These are phyloP conservation scores for Thymelicus lineola DNA, from an alignment of 2,888 invertebrate genomes.

Conservation along the genomic window DNA sequence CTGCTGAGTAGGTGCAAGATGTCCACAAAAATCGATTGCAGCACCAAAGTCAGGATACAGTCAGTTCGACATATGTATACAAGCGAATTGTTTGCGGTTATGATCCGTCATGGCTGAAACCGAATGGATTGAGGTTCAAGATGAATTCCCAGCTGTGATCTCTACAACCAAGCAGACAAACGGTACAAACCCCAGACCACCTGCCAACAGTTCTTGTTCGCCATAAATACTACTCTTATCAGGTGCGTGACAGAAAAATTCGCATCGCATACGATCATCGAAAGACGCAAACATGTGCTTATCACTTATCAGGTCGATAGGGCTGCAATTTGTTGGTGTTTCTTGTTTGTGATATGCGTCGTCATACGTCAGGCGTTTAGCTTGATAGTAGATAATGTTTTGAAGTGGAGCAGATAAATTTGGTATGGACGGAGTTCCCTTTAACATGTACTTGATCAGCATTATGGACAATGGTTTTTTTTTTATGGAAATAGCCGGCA, in stretches of 20 bases:
- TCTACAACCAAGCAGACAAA: not conserved
- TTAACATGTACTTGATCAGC: too few species aligned
- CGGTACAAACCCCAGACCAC: not conserved
- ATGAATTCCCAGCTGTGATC: not conserved
- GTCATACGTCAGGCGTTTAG: not conserved
- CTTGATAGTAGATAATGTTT: not conserved
- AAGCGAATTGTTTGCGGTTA: not conserved
- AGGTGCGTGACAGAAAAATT: not conserved
- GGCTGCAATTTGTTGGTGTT: not conserved
- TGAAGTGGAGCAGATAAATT: not conserved
- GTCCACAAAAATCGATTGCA: too few species aligned
- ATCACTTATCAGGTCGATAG: slow-evolving; percentile 13
- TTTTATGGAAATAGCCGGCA: too few species aligned
- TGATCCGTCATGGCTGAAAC: not conserved
- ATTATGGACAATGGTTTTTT: too few species aligned
- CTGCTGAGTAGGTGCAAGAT: not conserved
- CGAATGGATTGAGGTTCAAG: not conserved
- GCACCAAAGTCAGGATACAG: too few species aligned
- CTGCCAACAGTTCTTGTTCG: slow-evolving; percentile 9
- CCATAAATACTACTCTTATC: not conserved
- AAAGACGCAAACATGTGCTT: slow-evolving; percentile 9
- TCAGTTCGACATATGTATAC: too few species aligned
- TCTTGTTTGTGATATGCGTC: slow-evolving; percentile 4
- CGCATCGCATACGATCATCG: not conserved
- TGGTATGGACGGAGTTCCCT: too few species aligned